Base-by-base conservation (phyloP, 2,797 vertebrate species). In the Periophthalmus magnuspinnatus region DNA sequence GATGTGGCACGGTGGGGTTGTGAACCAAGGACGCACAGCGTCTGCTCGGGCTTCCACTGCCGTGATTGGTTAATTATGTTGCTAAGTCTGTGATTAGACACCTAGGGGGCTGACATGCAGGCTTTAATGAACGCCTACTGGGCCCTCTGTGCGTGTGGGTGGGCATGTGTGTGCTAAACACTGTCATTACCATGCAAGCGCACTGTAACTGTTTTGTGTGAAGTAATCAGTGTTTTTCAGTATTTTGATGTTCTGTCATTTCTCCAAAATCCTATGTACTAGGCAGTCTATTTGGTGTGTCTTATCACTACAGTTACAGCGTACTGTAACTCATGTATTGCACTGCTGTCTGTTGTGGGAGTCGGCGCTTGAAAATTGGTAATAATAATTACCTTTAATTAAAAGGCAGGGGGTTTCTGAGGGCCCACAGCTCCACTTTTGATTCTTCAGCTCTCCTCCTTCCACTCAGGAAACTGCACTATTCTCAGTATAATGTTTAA, bases 381-480 rank as follows among this genome's bases (percentile, higher is more conserved):
- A 71, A 87, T 84, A 84, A 86, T 88, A 80, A 88, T 90, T 77
- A 81, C 73, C 75, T 71, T 81, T 89, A 90, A 90, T 92, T 89
- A 89, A 86, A 79, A 89, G 71, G 73, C 69, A 71, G 32, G 65
- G 67, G 28, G 60, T 61, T 70, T 56, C 72, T 67, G 55, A 0
- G 17, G 22, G 45, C 65, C 67, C 41, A 41, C 48, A 70, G 74
- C 61, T 77, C 34, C 70, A 52, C 72, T 67, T 71, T 24, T 54
- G 73, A 61, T 41, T 55, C 67, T 55, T 74, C 28, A 48, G 81
- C 50, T 68, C 50, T 9, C 32, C 21, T 80, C 16, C 33, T 72
- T 71, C 67, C 61, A 73, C 34, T 65, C 19, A 60, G 70, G 70
- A 81, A 84, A 80, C 77, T 8, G 9, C 0, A 24, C 79, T 84